Conservation (phyloP, 2,113 vertebrate genomes). For the Theristicus caerulescens region DNA sequence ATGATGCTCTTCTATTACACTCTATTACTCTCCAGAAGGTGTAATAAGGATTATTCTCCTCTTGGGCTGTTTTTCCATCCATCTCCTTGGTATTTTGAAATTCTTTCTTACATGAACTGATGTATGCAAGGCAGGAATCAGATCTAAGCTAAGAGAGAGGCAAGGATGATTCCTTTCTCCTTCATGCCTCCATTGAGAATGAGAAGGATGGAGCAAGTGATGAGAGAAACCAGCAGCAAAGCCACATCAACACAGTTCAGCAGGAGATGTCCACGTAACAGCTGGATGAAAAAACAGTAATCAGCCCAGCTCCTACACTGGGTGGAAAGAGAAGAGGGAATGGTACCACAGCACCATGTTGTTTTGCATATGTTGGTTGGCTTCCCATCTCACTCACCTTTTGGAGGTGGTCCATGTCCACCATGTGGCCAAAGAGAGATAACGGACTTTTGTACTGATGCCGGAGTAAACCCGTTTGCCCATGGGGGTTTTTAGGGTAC, state of each 20-base stretch:
- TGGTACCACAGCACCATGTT: accelerated
- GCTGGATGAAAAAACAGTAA: not conserved
- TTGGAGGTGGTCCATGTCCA: not conserved
- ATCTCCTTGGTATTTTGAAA: not conserved
- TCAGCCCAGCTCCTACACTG: not conserved
- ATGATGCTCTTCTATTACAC: not conserved
- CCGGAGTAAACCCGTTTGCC: not conserved
- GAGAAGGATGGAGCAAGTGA: not conserved
- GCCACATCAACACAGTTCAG: not conserved
- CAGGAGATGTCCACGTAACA: not conserved
- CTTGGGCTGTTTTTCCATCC: not conserved
- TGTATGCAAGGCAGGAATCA: not conserved
- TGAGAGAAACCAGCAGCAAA: not conserved
- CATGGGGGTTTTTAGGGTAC: not conserved
- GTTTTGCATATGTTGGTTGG: not conserved
- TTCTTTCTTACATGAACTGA: not conserved
- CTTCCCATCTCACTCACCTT: not conserved
- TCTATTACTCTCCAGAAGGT: not conserved
- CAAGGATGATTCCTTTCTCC: not conserved
- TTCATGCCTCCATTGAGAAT: not conserved
- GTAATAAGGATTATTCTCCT: not conserved
- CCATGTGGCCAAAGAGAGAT: not conserved
- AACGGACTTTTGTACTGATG: not conserved
- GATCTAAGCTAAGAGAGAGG: not conserved
- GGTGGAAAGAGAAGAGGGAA: not conserved